Evolutionary conservation across 2,888 invertebrate genomes (phyloP), one percentile per base, ranked within the genome.

Genomic region (Caenorhabditis plicata): DNA sequence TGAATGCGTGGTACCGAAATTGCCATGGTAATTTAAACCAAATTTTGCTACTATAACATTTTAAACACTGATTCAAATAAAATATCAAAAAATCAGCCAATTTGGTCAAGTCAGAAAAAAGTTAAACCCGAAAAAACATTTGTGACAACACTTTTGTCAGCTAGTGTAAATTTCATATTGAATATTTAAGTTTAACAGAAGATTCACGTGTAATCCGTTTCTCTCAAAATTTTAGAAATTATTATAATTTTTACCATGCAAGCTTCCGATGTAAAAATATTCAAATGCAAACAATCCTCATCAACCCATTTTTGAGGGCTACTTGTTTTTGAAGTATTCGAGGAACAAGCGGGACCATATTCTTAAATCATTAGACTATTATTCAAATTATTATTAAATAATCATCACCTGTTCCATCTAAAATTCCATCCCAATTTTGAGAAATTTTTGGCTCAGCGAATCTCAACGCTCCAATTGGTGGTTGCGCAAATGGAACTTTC

Each of bases 221-320:
- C n/a, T n/a, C n/a, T n/a, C n/a, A n/a, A n/a, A n/a, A n/a, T 5
- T 20, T 25, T 20, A 38, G 17, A 31, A 38, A n/a, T 17, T 26
- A 15, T 15, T 27, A 3, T 19, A 7, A 1, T 36, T 38, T 27
- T 9, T 19, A 70, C 70, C 49, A 62, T 46, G 41, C 74, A 74
- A 13, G 46, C 33, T 2, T 53, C 53, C 13, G 58, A 60, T 9
- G 69, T 63, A 47, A 73, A 74, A 11, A 74, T 49, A 36, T 75
- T 73, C 42, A 65, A 13, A 44, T 68, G 64, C n/a, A 75, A 53
- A 36, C 75, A 75, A 44, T 75, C 75, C 39, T 75, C 75, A 33
- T 51, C 53, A 19, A 75, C 56, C 53, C 64, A 62, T 38, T 66
- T 53, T 39, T 65, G 73, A 5, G 64, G 61, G 19, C 66, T 64